phyloP scores from a whole-genome alignment of 2,113 vertebrate species.

The Epinephelus moara region DNA sequence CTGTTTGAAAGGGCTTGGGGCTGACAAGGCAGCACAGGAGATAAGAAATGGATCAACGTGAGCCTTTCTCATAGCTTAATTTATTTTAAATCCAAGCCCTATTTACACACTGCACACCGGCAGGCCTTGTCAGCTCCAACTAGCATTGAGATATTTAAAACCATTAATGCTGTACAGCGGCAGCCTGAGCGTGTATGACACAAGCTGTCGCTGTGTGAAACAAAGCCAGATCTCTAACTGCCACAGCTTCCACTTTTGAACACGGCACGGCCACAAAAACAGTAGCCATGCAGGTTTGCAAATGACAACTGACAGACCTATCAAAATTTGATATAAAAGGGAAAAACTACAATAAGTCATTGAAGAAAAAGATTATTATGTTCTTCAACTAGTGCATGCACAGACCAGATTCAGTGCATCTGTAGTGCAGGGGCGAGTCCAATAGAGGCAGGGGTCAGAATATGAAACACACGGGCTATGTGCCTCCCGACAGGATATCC shows the following conservation, averaged over 20 bases:
- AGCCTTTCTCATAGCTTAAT: constrained; percentile 83
- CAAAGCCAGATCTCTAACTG: constrained; percentile 58
- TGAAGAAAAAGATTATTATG: neutral
- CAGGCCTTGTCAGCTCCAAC: constrained; percentile 74
- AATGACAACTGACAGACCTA: constrained; percentile 1
- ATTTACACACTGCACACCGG: constrained; percentile 77
- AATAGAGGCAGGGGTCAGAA: constrained; percentile 66
- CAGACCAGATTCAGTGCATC: constrained; percentile 35
- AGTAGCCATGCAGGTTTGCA: neutral
- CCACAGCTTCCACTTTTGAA: constrained; percentile 59
- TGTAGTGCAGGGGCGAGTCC: constrained; percentile 52
- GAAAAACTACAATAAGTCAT: neutral
- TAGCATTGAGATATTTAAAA: constrained; percentile 78
- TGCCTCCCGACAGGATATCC: constrained; percentile 84
- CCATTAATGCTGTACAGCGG: constrained; percentile 70
- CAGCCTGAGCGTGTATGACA: constrained; percentile 63
- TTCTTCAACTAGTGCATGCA: neutral
- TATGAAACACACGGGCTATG: constrained; percentile 75
- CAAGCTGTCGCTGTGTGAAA: constrained; percentile 68
- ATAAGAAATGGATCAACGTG: constrained; percentile 85
- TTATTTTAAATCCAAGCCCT: constrained; percentile 84
- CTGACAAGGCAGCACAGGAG: constrained; percentile 80
- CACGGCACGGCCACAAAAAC: constrained; percentile 17
- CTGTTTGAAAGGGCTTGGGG: constrained; percentile 71
- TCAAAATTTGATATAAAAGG: neutral